Conservation (phyloP, 64 coral and sea anemone genomes). For the Stichodactyla helianthus region DNA sequence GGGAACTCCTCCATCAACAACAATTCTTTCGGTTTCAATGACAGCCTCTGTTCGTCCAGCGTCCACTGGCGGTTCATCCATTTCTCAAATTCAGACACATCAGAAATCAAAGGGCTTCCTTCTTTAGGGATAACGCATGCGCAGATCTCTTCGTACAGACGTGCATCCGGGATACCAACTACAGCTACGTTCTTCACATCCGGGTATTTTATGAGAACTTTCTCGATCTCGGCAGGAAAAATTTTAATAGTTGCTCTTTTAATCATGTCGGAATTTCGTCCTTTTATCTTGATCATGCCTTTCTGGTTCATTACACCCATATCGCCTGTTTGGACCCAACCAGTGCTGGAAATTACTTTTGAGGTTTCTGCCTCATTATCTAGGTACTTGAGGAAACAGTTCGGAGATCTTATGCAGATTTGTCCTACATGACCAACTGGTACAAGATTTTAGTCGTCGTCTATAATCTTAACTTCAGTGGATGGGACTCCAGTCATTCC, state of each 20-base stretch:
- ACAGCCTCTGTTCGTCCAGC: not conserved
- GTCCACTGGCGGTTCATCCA: conserved; percentile 16
- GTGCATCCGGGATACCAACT: not conserved
- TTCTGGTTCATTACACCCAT: not conserved
- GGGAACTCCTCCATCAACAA: not conserved
- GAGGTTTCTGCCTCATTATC: not conserved
- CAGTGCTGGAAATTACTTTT: not conserved
- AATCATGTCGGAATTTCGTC: not conserved
- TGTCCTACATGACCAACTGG: not conserved
- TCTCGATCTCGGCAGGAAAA: not conserved
- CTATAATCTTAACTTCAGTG: conserved; percentile 7
- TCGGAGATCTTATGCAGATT: not conserved
- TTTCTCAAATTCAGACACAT: not conserved
- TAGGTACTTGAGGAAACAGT: not conserved
- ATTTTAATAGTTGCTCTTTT: not conserved
- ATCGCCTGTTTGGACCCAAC: not conserved
- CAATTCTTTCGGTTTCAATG: not conserved
- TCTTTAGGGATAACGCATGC: conserved; percentile 28
- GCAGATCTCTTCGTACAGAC: not conserved
- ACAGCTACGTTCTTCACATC: not conserved
- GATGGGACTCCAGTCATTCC: not conserved
- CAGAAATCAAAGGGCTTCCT: not conserved
- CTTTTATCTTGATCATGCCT: not conserved
- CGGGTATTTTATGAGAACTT: not conserved
- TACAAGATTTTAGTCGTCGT: not conserved